Base-by-base conservation (phyloP, 2,888 invertebrate species). In the Idaea aversata region DNA sequence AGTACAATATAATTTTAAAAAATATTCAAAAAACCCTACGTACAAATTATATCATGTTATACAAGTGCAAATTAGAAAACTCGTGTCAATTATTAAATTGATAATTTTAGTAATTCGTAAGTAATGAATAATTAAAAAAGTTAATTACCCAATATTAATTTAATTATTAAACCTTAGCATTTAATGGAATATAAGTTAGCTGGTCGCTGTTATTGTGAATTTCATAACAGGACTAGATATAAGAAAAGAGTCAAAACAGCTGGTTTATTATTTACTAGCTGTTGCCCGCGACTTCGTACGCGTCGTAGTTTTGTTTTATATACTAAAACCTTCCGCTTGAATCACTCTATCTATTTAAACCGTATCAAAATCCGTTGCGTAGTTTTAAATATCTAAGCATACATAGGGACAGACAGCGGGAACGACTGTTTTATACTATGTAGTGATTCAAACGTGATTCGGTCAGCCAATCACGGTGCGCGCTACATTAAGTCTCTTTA, bases 111-210 rank as follows among this genome's bases (percentile, higher is more conserved):
- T 63, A 60, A 57, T 61, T 58, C 57, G 61, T 65, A 64, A 62
- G 62, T 61, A 66, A 62, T 63, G 65, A 65, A 65, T 61, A 67
- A 35, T 68, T 63, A 71, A 67, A 65, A 57, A 70, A 66, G 70
- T 66, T 64, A 47, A 73, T 70, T 64, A 74, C 77, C 69, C 72
- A 74, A 78, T 73, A 67, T 64, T 73, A 70, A 73, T 70, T 65
- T 65, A 67, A 64, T 67, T 69, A 70, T 71, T 72, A 72, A 75
- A 73, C 67, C 73, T 78, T 79, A 78, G 74, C 75, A 68, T 67
- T 66, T 77, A 79, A 73, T 82, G 81, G 81, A 86, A 86, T 81
- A 79, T 62, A 72, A 75, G 66, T 60, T 67, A 76, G 79, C 80
- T 83, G 84, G 82, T 74, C 80, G 78, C 72, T 77, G 75, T 72